phyloP scores from a whole-genome alignment of 2,797 vertebrate genomes.

The Hydrophis major region DNA sequence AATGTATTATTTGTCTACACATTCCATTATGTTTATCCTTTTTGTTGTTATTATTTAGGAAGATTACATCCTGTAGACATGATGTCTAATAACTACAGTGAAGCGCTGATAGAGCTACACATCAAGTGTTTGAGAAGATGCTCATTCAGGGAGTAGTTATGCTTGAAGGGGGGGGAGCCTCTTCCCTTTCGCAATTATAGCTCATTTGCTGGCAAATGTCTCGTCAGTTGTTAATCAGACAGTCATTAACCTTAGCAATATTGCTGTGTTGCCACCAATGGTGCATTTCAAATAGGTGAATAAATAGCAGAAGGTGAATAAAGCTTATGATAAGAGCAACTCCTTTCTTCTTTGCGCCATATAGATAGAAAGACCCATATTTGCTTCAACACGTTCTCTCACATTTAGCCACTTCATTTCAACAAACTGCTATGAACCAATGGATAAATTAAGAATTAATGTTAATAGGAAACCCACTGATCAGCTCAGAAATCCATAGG shows the following conservation, averaged over 20 bases:
- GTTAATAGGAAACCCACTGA: conserved; percentile 27
- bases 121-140: conserved; percentile 27
- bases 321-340: conserved; percentile 4
- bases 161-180: conserved; percentile 42
- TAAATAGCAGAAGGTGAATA: conserved; percentile 9
- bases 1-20: background rate
- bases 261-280: conserved; percentile 46
- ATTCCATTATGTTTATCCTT: background rate
- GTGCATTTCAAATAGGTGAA: conserved; percentile 59
- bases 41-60: background rate
- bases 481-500: background rate
- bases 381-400: background rate
- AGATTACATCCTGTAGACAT: background rate
- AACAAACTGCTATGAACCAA: conserved; percentile 16
- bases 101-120: background rate
- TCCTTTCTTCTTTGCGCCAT: background rate
- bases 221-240: conserved; percentile 65
- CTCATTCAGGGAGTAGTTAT: conserved; percentile 35
- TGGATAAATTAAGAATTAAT: conserved; percentile 9
- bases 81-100: conserved; percentile 2
- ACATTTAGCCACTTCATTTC: background rate
- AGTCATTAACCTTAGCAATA: conserved; percentile 67
- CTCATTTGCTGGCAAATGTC: conserved; percentile 64
- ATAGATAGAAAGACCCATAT: background rate
- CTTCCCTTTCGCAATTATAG: conserved; percentile 54